phyloP scores from a whole-genome alignment of 1,140 invertebrate species.

The Aplysia californica region DNA sequence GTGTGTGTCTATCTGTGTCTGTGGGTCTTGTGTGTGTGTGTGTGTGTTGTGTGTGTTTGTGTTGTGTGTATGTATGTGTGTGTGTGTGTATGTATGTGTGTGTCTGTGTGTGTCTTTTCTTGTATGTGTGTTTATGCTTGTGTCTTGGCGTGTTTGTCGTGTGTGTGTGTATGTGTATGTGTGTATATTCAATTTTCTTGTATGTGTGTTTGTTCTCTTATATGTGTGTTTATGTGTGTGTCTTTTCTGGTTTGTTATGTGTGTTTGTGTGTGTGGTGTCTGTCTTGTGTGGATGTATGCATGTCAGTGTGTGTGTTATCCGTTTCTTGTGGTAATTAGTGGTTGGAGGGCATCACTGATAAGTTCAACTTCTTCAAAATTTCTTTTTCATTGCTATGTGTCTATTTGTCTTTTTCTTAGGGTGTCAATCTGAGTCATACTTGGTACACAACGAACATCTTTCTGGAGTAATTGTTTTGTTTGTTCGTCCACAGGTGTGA shows the following conservation, averaged over 20 bases:
- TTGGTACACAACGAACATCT: background rate
- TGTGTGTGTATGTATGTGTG: background rate
- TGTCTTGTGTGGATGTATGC: background rate
- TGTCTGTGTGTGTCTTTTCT: background rate
- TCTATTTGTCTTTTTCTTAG: background rate
- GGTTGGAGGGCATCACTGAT: background rate
- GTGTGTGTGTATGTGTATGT: no score
- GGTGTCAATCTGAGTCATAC: background rate
- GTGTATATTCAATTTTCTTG: background rate
- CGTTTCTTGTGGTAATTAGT: no score
- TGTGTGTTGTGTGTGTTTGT: no score
- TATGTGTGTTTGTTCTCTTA: background rate
- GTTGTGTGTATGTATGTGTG: background rate
- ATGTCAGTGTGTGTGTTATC: background rate
- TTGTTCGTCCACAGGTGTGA: background rate
- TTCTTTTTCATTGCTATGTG: background rate
- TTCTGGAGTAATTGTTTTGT: background rate
- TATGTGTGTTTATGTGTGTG: background rate
- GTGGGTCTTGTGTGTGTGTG: no score
- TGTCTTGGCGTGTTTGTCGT: background rate
- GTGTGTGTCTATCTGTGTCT: no score
- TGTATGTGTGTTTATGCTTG: background rate
- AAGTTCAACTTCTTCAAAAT: background rate
- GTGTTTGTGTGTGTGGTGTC: background rate
- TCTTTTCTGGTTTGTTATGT: background rate